These are phyloP conservation scores for Magallana nippona DNA, from an alignment of 2,888 invertebrate species.

Conservation along the genomic window DNA sequence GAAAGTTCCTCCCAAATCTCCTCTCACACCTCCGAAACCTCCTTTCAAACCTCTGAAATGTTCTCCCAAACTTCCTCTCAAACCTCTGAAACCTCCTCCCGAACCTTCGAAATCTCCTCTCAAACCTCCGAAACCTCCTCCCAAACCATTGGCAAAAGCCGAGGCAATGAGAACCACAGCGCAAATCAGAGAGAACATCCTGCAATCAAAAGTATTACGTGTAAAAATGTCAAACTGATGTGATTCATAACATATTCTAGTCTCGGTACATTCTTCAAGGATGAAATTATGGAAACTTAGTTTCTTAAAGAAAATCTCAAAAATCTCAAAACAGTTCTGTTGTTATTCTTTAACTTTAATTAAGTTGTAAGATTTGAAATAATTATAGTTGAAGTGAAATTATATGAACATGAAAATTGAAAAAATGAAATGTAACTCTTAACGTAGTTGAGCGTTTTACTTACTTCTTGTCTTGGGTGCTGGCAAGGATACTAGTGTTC, in stretches of 20 bases:
- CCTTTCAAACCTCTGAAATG: not conserved
- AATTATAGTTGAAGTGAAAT: too few species aligned
- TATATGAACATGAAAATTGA: too few species aligned
- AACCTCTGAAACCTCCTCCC: not conserved
- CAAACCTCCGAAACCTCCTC: not conserved
- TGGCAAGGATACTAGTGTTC: not conserved
- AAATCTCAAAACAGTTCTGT: too few species aligned
- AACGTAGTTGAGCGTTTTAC: not conserved
- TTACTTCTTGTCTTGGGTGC: not conserved
- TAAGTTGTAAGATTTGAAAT: too few species aligned
- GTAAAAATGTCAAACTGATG: not conserved
- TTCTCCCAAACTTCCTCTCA: not conserved
- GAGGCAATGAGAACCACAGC: not conserved
- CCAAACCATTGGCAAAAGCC: not conserved
- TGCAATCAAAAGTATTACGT: not conserved
- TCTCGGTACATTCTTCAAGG: too few species aligned
- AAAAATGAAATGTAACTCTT: too few species aligned
- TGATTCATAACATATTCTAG: too few species aligned
- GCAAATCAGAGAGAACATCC: constrained; percentile 28
- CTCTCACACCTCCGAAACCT: too few species aligned
- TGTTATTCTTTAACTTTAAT: too few species aligned
- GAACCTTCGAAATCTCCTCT: not conserved
- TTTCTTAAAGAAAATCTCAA: not conserved
- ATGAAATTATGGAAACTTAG: not conserved
- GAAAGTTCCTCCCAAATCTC: too few species aligned